Evolutionary conservation across 1,140 invertebrate species (phyloP), one percentile per base, ranked within the genome.

Genomic region (Bombus vancouverensis): DNA sequence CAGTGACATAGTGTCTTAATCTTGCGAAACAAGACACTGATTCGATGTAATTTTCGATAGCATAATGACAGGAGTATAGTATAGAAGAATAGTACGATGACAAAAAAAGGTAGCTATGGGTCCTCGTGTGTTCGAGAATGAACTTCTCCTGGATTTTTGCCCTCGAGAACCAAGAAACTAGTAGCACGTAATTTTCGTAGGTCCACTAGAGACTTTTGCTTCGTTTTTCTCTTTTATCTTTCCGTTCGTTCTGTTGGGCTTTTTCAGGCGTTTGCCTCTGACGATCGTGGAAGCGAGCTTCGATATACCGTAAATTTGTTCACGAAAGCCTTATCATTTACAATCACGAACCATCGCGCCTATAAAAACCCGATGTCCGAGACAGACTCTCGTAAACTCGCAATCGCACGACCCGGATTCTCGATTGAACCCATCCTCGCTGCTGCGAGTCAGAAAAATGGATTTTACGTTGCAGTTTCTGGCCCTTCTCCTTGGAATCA

Each of bases 371-470:
- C 47, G 32, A 18, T 57, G 74, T 83, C 62, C 68, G 53, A 85
- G 76, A 42, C 83, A 85, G 68, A 79, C 68, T 53, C 83, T 85
- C 83, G 83, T 85, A 85, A 85, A 85, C 53, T 32, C 57, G 57
- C 18, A 57, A 42, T 68, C 71, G 62, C 57, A 62, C 76, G 66
- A 44, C 47, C 72, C 32, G 44, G 75, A 59, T 42, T 47, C 32
- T n/a, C 76, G 76, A 79, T 85, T 53, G 77, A 85, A 42, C 57
- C 47, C 32, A 80, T 57, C 57, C 83, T 65, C 68, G 44, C 44
- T 37, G 53, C 57, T 78, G 3, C 53, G 32, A 53, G 68, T 18
- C 62, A 22, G 66, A 83, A 68, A 47, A 57, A 28, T 28, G 34
- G 75, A 44, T 62, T 71, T 85, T 72, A 59, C 15, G 57, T 44